Evolutionary conservation across 2,888 invertebrate species (phyloP).

Genomic region (Sceliomorpha sp.): DNA sequence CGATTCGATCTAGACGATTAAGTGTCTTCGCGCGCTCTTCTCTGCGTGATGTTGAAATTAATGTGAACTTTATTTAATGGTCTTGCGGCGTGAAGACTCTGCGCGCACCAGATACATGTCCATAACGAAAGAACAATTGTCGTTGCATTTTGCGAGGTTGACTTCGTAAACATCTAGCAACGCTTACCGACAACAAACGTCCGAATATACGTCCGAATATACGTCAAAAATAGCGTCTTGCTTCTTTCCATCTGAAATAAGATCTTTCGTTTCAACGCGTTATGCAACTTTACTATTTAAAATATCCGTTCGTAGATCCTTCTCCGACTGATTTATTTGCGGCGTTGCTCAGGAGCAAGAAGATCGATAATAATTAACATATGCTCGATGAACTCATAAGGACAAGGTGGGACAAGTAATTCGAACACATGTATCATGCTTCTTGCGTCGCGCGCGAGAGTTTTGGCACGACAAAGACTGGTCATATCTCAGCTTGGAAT

Average conservation of each 20-base stretch:
- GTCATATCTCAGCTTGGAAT: constrained; percentile 70
- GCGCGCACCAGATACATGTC: constrained; percentile 22
- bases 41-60: constrained; percentile 48
- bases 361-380: constrained; percentile 32
- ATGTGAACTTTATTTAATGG: constrained; percentile 51
- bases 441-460: constrained; percentile 53
- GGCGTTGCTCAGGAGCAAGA: background rate
- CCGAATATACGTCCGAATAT: no score
- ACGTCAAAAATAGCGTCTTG: no score
- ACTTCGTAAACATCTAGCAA: no score
- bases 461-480: constrained; percentile 73
- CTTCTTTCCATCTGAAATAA: no score
- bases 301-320: no score
- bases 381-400: constrained; percentile 25
- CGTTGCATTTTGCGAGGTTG: background rate
- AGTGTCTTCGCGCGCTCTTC: constrained; percentile 65
- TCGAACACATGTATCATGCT: constrained; percentile 42
- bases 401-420: constrained; percentile 34
- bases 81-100: constrained; percentile 28
- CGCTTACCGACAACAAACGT: no score
- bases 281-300: no score
- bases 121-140: background rate
- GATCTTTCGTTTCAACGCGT: no score
- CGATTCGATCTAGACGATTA: constrained; percentile 75
- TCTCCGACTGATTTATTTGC: no score